These are phyloP conservation scores for Lycaena phlaeas DNA, from an alignment of 2,888 invertebrate species.

Conservation along the genomic window DNA sequence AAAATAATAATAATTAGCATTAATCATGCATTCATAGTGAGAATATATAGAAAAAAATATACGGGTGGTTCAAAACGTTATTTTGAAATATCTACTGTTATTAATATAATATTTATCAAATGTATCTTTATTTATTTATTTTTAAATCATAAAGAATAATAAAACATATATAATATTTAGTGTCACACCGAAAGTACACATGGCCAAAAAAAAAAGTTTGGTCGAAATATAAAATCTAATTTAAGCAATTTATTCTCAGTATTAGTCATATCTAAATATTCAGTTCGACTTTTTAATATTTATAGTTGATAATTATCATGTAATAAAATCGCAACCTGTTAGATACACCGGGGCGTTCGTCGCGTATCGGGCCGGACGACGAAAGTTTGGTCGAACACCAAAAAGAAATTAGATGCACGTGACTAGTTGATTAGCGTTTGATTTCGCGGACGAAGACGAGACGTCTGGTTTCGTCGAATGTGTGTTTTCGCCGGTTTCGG, in stretches of 20 bases:
- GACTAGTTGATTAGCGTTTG: slow-evolving; percentile 27
- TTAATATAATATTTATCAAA: slow-evolving; percentile 13
- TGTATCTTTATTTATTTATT: slow-evolving; percentile 9
- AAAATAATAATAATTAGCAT: slow-evolving; percentile 30
- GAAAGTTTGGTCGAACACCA: neutral
- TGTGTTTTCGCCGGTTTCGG: slow-evolving; percentile 10
- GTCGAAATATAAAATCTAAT: slow-evolving; percentile 1
- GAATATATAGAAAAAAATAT: slow-evolving; percentile 50
- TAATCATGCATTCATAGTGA: slow-evolving; percentile 53
- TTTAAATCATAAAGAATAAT: slow-evolving; percentile 10
- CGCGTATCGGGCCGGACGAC: neutral
- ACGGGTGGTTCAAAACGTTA: slow-evolving; percentile 57
- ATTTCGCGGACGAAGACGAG: slow-evolving; percentile 25
- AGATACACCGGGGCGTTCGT: neutral
- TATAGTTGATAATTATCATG: neutral
- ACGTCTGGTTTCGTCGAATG: slow-evolving; percentile 12
- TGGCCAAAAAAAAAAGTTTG: neutral
- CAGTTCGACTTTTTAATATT: slow-evolving; percentile 5
- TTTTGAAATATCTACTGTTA: slow-evolving; percentile 31
- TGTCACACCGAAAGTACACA: slow-evolving; percentile 6
- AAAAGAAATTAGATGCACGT: slow-evolving; percentile 26
- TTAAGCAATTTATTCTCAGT: slow-evolving; percentile 7
- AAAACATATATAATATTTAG: slow-evolving; percentile 3
- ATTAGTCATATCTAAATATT: slow-evolving; percentile 5
- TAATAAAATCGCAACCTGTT: neutral